Percentiles rank a stretch among this genome's conserved stretches.
Conservation (phyloP, 1,140 invertebrate genomes). For the Drosophila ambigua region DNA sequence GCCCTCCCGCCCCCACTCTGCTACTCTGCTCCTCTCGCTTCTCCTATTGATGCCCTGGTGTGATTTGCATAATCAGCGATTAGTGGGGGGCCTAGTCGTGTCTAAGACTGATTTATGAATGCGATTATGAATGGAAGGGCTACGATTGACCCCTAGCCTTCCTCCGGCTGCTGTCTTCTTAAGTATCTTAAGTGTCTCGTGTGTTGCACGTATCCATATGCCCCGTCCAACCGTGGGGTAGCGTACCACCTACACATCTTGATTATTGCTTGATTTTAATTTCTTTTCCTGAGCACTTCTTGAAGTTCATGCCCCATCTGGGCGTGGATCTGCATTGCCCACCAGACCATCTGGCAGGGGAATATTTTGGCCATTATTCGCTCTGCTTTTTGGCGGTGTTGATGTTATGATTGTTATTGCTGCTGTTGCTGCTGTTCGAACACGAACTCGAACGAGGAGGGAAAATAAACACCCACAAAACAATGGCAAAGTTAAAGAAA, state of each 20-base stretch:
- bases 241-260: too few relatives aligned
- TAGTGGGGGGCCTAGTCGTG: conserved; percentile 26
- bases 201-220: background rate
- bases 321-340: too few relatives aligned
- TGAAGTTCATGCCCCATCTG: too few relatives aligned
- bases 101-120: conserved; percentile 55
- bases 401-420: too few relatives aligned
- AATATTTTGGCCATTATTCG: too few relatives aligned
- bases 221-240: too few relatives aligned
- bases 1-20: background rate
- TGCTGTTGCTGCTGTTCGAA: background rate
- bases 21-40: background rate
- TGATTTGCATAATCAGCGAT: conserved; percentile 55
- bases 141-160: background rate
- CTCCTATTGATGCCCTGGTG: background rate
- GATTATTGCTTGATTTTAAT: too few relatives aligned
- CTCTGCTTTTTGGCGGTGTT: too few relatives aligned
- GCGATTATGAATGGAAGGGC: conserved; percentile 2
- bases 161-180: background rate
- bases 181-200: too few relatives aligned
- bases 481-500: background rate
- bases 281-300: too few relatives aligned
- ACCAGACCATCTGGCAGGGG: too few relatives aligned
- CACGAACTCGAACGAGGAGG: background rate
- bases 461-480: too few relatives aligned